Evolutionary conservation across 2,113 vertebrate species (phyloP).

Genomic region (Nycticebus coucang): DNA sequence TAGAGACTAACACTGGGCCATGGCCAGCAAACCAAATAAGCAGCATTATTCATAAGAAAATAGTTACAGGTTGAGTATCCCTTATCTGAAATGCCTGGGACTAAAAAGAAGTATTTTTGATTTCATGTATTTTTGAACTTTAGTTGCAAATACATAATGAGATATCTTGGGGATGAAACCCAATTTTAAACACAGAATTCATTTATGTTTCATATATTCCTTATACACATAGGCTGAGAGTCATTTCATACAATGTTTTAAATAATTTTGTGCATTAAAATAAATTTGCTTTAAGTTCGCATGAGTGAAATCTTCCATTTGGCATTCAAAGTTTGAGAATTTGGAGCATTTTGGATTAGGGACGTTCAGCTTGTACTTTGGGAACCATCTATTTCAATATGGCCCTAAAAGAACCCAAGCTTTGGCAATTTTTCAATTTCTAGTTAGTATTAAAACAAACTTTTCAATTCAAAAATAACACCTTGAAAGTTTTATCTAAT

Average conservation of each 20-base stretch:
- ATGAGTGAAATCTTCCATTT: background rate
- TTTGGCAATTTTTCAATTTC: background rate
- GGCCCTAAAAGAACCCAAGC: background rate
- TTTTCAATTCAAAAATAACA: background rate
- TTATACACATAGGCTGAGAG: background rate
- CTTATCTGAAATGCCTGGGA: background rate
- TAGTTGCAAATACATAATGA: background rate
- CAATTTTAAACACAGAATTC: background rate
- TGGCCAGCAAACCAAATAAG: background rate
- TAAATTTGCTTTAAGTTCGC: background rate
- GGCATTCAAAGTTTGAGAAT: background rate
- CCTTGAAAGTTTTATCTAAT: background rate
- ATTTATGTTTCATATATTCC: background rate
- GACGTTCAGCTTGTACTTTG: background rate
- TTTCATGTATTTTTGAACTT: background rate
- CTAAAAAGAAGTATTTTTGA: background rate
- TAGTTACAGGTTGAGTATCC: background rate
- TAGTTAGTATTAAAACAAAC: background rate
- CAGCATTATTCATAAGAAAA: background rate
- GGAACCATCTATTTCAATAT: background rate
- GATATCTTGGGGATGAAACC: background rate
- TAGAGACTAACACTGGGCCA: background rate
- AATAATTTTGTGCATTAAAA: background rate
- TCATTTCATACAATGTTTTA: background rate
- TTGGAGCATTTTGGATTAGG: background rate